These are phyloP conservation scores for Vipera ursinii DNA, from an alignment of 2,797 vertebrate genomes.

Conservation along the genomic window DNA sequence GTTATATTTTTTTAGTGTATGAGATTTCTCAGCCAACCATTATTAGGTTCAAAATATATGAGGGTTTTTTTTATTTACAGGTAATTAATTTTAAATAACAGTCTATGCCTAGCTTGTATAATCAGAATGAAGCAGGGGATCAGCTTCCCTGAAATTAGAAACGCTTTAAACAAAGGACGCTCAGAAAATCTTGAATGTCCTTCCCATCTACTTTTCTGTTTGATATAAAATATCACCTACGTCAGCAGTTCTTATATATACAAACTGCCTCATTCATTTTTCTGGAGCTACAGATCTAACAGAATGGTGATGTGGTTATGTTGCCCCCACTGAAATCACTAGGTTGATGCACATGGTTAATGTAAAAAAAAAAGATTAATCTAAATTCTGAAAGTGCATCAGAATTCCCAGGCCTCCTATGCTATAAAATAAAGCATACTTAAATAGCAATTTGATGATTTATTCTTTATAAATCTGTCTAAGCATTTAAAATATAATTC, in stretches of 20 bases:
- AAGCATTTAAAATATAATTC: not conserved
- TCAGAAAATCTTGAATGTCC: not conserved
- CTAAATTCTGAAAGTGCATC: not conserved
- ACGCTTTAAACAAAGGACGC: not conserved
- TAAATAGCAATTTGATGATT: not conserved
- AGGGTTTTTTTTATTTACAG: conserved; percentile 6
- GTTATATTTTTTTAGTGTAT: conserved; percentile 12
- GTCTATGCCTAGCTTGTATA: not conserved
- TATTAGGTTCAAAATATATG: conserved; percentile 1
- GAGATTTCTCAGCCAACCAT: conserved; percentile 37
- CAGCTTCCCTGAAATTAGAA: not conserved
- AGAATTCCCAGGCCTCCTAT: not conserved
- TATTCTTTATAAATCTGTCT: not conserved
- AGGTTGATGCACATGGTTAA: not conserved
- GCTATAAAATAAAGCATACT: not conserved
- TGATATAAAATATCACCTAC: not conserved
- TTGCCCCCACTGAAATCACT: not conserved
- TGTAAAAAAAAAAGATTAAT: not conserved
- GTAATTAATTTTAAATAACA: not conserved
- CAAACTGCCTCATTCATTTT: not conserved
- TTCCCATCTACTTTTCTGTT: not conserved
- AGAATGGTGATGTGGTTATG: not conserved
- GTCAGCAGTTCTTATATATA: not conserved
- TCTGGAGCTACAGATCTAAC: not conserved
- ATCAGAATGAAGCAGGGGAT: conserved; percentile 14